phyloP scores from a whole-genome alignment of 2,113 vertebrate species.

The Hymenochirus boettgeri region DNA sequence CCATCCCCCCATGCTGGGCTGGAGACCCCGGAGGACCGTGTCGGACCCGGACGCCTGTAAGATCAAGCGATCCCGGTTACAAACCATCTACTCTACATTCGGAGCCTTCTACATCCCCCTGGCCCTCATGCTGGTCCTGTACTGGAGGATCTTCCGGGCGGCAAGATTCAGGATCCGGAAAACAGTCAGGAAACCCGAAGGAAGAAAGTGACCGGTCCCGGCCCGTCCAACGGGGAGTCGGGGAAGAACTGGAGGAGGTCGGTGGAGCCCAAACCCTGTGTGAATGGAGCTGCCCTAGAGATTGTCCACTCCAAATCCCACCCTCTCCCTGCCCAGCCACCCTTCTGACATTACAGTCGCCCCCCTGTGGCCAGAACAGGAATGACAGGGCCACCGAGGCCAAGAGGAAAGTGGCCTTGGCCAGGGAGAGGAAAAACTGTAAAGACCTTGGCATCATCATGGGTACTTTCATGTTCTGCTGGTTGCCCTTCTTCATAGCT shows the following conservation, averaged over 20 bases:
- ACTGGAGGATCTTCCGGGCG: slow-evolving; percentile 89
- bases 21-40: slow-evolving; percentile 90
- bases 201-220: slow-evolving; percentile 62
- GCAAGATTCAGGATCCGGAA: slow-evolving; percentile 93
- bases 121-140: slow-evolving; percentile 91
- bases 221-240: slow-evolving; percentile 66
- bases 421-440: slow-evolving; percentile 90
- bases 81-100: slow-evolving; percentile 97
- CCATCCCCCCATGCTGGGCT: slow-evolving; percentile 96
- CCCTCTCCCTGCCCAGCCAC: slow-evolving; percentile 76
- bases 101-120: slow-evolving; percentile 97
- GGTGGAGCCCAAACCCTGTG: slow-evolving; percentile 65
- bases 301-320: slow-evolving; percentile 77
- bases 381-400: slow-evolving; percentile 76
- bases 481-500: slow-evolving; percentile 96
- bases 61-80: slow-evolving; percentile 93
- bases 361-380: slow-evolving; percentile 63
- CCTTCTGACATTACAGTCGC: slow-evolving; percentile 50
- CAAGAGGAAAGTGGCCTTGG: slow-evolving; percentile 83
- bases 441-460: slow-evolving; percentile 96
- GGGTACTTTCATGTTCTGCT: slow-evolving; percentile 97
- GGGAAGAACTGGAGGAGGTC: slow-evolving; percentile 65
- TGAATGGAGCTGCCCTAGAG: slow-evolving; percentile 79
- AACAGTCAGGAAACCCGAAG: slow-evolving; percentile 83
- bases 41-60: slow-evolving; percentile 87